A percentile compares a stretch with the other conserved stretches of the same genome.
Conservation (phyloP, 2,888 invertebrate genomes). For the Pachycephus smyrnensis region DNA sequence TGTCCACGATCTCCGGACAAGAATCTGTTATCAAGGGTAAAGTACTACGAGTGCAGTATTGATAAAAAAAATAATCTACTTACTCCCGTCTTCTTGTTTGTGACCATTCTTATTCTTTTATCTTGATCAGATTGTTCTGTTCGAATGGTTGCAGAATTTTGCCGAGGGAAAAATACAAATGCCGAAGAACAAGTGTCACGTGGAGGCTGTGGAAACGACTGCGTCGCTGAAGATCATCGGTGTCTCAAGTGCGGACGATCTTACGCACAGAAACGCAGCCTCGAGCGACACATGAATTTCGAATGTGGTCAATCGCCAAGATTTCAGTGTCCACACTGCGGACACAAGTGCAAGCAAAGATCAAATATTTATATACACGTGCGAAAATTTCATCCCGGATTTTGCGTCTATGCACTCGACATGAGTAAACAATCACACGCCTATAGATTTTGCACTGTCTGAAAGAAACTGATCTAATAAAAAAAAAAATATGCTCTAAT, state of each 20-base stretch:
- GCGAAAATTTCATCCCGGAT: slow-evolving; percentile 23
- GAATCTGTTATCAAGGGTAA: neutral
- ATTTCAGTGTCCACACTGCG: slow-evolving; percentile 49
- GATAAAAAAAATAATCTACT: neutral
- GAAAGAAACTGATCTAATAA: neutral
- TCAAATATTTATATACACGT: slow-evolving; percentile 41
- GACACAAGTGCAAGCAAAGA: slow-evolving; percentile 38
- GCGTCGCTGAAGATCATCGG: slow-evolving; percentile 14
- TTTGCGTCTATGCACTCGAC: slow-evolving; percentile 13
- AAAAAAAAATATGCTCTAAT: neutral
- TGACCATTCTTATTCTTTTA: slow-evolving; percentile 10
- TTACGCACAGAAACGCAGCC: slow-evolving; percentile 34
- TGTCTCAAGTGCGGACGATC: slow-evolving; percentile 37
- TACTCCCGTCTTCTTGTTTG: neutral
- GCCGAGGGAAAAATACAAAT: neutral
- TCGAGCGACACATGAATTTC: slow-evolving; percentile 40
- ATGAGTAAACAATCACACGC: neutral
- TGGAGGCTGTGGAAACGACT: slow-evolving; percentile 5
- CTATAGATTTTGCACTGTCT: neutral
- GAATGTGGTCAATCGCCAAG: slow-evolving; percentile 53
- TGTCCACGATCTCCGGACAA: neutral
- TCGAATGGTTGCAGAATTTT: neutral
- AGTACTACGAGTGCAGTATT: neutral
- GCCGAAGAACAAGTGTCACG: neutral
- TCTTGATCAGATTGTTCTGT: neutral